A percentile compares a stretch with the other conserved stretches of the same genome.
phyloP scores from a whole-genome alignment of 2,888 invertebrate species.

The Ceriagrion tenellum region DNA sequence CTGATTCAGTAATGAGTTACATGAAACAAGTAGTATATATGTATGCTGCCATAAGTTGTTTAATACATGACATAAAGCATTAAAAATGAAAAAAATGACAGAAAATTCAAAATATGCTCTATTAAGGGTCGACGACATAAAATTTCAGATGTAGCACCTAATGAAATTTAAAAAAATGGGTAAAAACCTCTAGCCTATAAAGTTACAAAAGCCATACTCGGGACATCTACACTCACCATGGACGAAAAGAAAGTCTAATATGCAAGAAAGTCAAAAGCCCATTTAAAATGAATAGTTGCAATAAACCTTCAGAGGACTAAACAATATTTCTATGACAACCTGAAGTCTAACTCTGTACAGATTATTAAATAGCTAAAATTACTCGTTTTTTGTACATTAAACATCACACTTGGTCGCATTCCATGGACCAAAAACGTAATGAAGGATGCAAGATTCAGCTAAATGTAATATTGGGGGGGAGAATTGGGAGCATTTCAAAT shows the following conservation, averaged over 20 bases:
- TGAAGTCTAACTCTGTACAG: conserved; percentile 14
- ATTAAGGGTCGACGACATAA: neutral
- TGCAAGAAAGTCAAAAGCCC: conserved; percentile 4
- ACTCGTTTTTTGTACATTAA: conserved; percentile 57
- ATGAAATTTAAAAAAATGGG: neutral
- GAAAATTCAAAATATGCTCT: neutral
- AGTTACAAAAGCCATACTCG: neutral
- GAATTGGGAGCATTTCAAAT: conserved; percentile 9
- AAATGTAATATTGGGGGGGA: neutral
- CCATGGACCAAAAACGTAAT: conserved; percentile 34
- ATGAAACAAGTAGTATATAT: neutral
- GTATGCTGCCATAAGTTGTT: neutral
- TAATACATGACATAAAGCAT: neutral
- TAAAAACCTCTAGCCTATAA: conserved; percentile 27
- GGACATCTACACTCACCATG: conserved; percentile 23
- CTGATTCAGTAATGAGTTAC: neutral
- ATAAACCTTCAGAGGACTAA: conserved; percentile 27
- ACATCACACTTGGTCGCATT: conserved; percentile 58
- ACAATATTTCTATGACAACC: conserved; percentile 25
- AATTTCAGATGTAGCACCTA: neutral
- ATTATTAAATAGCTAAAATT: conserved; percentile 13
- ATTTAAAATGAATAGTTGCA: neutral
- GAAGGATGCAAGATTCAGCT: conserved; percentile 38
- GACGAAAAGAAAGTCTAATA: neutral
- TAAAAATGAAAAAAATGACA: neutral